phyloP scores from a whole-genome alignment of 2,888 invertebrate species.

The Eristalinus aeneus region DNA sequence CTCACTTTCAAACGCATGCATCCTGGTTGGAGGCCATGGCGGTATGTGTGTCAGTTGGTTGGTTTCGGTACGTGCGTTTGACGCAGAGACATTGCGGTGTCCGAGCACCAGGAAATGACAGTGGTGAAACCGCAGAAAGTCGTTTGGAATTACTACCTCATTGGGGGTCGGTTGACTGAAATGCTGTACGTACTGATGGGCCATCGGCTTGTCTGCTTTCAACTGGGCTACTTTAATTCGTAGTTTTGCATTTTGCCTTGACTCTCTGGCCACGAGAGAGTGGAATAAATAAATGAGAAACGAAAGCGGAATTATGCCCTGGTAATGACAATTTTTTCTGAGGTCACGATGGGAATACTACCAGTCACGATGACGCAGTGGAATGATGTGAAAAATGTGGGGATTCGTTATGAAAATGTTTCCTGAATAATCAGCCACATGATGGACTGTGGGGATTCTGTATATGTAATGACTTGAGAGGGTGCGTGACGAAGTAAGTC shows the following conservation, averaged over 20 bases:
- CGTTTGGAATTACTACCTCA: conserved; percentile 59
- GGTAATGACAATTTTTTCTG: conserved; percentile 14
- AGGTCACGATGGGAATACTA: conserved; percentile 31
- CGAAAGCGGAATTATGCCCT: conserved; percentile 17
- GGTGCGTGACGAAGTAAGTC: not conserved
- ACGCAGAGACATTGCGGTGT: conserved; percentile 58
- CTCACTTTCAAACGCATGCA: conserved; percentile 28
- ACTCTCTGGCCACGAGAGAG: conserved; percentile 13
- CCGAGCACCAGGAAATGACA: conserved; percentile 50
- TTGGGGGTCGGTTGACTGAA: conserved; percentile 42
- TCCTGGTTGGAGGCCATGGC: not conserved
- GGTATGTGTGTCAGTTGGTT: conserved; percentile 41
- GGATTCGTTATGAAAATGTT: conserved; percentile 33
- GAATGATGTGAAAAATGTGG: conserved; percentile 10
- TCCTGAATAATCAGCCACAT: conserved; percentile 34
- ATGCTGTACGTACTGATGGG: no score
- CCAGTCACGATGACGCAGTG: conserved; percentile 9
- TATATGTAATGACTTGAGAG: not conserved
- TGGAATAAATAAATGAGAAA: conserved; percentile 36
- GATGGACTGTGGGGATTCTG: conserved; percentile 17
- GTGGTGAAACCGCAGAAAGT: conserved; percentile 55
- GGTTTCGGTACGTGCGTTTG: conserved; percentile 34
- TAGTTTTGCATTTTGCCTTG: conserved; percentile 35
- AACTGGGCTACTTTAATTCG: conserved; percentile 33
- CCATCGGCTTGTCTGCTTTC: conserved; percentile 33